Base-by-base conservation (phyloP, 2,797 vertebrate species). In the Bovichtus variegatus region DNA sequence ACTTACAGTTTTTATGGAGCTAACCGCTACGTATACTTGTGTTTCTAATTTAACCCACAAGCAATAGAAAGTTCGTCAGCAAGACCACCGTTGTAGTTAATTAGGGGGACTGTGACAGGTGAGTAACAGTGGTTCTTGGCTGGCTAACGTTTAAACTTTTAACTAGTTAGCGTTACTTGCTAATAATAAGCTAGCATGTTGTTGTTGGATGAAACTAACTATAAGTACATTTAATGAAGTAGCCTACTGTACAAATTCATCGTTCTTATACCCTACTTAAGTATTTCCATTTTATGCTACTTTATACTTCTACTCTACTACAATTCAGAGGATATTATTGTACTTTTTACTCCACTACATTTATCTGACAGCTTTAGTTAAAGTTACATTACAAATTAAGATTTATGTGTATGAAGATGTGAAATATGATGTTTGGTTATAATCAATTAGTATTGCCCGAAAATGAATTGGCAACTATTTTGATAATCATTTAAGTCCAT, bases 1-100 rank as follows among this genome's bases (percentile, higher is more conserved):
- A 13, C 2, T 12, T 46, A 9, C 10, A 2, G 19, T 47, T 27
- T 34, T 23, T 9, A 36, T 12, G 2, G 10, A 43, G 41, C 1
- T 11, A 11, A 55, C 10, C 9, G 9, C 6, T 21, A 12, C 7
- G 2, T 5, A 3, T 19, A 6, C 1, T 2, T 47, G 15, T 8
- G 1, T 38, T 54, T 9, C 0, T 18, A 44, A 31, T 21, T 38
- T 44, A 4, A 19, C 10, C 21, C 7, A 5, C 6, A 38, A 12
- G 6, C 0, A 21, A n/a, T 0, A 21, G 15, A 51, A 18, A n/a
- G 19, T 31, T 47, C 6, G 0, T 3, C 1, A 9, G 10, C 18
- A 19, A 13, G 0, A 18, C 9, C 3, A 5, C 21, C 8, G 1
- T 19, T 25, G 25, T 4, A 11, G 19, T 19, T 44, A 6, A 21